Conservation (phyloP, 2,888 invertebrate species). For the Tenthredo amoena region DNA sequence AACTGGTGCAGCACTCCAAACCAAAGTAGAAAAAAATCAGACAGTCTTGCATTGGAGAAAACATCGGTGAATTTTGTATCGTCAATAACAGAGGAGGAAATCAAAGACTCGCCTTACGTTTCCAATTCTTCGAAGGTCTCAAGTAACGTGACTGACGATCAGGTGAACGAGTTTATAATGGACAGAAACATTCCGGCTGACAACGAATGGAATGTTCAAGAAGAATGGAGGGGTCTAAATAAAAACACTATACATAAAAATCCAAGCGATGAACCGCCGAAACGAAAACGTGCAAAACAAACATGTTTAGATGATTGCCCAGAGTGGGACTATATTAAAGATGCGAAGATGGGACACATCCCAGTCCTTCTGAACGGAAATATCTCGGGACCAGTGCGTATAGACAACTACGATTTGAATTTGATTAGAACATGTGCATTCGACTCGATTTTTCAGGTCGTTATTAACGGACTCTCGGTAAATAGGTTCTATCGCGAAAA, state of each 20-base stretch:
- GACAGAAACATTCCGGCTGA: not conserved
- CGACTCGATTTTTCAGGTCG: slow-evolving; percentile 18
- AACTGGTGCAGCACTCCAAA: not conserved
- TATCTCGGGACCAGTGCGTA: slow-evolving; percentile 14
- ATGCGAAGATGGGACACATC: slow-evolving; percentile 1
- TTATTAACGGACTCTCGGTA: not conserved
- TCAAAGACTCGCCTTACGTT: not conserved
- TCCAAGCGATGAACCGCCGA: not conserved
- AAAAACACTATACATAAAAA: not conserved
- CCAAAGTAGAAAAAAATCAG: not conserved
- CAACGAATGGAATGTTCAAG: not conserved
- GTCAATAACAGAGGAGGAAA: not conserved
- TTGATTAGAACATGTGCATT: slow-evolving; percentile 12
- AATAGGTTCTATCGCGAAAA: slow-evolving; percentile 18
- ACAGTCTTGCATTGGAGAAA: not conserved
- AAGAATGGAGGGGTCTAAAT: slow-evolving; percentile 10
- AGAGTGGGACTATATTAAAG: slow-evolving; percentile 38
- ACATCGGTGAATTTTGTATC: not conserved
- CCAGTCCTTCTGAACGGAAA: slow-evolving; percentile 9
- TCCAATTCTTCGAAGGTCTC: not conserved
- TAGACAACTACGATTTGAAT: slow-evolving; percentile 15
- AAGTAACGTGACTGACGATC: not conserved
- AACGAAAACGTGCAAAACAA: slow-evolving; percentile 1
- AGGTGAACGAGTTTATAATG: not conserved
- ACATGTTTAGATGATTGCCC: slow-evolving; percentile 1